phyloP scores from a whole-genome alignment of 2,113 vertebrate species.

The Phalacrocorax carbo region DNA sequence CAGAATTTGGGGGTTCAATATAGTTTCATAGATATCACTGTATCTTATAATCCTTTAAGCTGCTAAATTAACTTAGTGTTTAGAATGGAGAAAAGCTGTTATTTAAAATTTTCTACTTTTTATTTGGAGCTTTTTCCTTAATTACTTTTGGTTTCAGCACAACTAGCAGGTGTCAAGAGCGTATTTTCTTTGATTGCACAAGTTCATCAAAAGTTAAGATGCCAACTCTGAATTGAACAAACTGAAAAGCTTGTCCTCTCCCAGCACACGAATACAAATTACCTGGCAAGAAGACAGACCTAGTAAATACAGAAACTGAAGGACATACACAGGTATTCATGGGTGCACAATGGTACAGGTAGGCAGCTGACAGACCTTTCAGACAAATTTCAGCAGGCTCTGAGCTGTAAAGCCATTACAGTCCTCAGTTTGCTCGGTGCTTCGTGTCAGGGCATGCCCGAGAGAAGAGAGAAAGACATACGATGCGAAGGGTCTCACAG shows the following conservation, averaged over 20 bases:
- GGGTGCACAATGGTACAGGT: accelerated
- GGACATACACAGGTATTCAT: neutral
- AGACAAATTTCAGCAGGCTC: neutral
- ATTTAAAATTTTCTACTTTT: neutral
- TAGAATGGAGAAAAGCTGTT: neutral
- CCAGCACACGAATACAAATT: neutral
- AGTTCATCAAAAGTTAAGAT: neutral
- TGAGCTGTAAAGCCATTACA: neutral
- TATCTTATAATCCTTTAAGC: neutral
- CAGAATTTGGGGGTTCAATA: neutral
- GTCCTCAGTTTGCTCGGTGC: neutral
- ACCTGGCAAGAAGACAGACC: accelerated
- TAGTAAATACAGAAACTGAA: neutral
- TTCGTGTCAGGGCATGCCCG: neutral
- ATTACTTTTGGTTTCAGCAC: neutral
- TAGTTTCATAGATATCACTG: neutral
- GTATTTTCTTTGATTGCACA: neutral
- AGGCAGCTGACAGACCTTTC: neutral
- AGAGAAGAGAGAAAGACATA: neutral
- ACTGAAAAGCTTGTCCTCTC: neutral
- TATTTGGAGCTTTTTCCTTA: neutral
- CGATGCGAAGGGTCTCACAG: accelerated
- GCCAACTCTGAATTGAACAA: neutral
- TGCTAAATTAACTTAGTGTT: neutral
- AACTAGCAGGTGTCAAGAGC: conserved; percentile 2